Base-by-base conservation (phyloP, 1,140 invertebrate genomes). In the Anastrepha obliqua region DNA sequence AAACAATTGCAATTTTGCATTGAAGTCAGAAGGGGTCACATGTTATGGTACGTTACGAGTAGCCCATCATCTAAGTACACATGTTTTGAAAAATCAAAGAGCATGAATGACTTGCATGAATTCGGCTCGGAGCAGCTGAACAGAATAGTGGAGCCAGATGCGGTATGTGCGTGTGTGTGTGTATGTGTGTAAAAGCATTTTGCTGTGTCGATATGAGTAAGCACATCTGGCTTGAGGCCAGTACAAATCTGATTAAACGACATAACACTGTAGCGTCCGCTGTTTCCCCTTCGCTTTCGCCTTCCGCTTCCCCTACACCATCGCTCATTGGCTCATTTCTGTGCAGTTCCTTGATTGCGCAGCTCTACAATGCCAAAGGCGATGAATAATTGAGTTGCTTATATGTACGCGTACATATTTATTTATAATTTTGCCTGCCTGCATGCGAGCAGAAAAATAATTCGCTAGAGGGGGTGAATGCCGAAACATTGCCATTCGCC, bases 321-420 rank as follows among this genome's bases (percentile, higher is more conserved):
- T 15, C 39, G 39, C 9, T 8, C 51, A 55, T 55, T 42, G 29
- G 65, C 65, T 6, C 39, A 44, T 11, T 3, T 44, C 29, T 39
- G 13, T 55, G 51, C 13, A 15, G 17, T 78, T 20, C 20, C 74
- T 81, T 81, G 74, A 20, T 55, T 55, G n/a, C 9, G 47, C 47
- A 20, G 47, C 74, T 20, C 20, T 17, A 17, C 74, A 81, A 58
- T 42, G 74, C 74, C 47, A 81, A 81, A 13, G n/a, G 47, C 74
- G 74, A 81, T 81, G 74, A 81, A 58, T 81, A 81, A 81, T 55
- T 81, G 47, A 81, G 17, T 81, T 81, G 17, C 42, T 81, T 58
- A 55, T 55, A 81, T 58, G 51, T 81, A 20, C 29, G 29, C 29
- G 29, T 29, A 29, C 29, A 29, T 29, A 29, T 29, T 81, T n/a